phyloP scores from a whole-genome alignment of 2,888 invertebrate species.

The Morinoia aosen region DNA sequence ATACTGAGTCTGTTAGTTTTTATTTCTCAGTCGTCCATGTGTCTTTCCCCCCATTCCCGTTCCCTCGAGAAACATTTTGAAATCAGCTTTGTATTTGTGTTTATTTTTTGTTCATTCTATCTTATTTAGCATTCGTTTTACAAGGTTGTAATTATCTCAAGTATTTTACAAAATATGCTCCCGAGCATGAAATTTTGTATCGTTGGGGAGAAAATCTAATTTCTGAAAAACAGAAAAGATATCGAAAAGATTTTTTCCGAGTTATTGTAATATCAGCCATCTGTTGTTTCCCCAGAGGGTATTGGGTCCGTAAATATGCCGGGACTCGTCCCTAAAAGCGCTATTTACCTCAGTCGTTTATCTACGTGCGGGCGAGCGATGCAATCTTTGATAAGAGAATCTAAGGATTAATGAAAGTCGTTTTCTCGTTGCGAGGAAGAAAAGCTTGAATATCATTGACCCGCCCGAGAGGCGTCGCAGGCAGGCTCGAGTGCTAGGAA shows the following conservation, averaged over 20 bases:
- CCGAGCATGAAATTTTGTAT: not conserved
- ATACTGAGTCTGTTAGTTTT: too few relatives aligned
- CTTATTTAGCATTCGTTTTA: too few relatives aligned
- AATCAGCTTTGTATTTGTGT: too few relatives aligned
- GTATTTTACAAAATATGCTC: not conserved
- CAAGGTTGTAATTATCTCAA: not conserved
- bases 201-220: not conserved
- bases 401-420: constrained; percentile 17
- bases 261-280: not conserved
- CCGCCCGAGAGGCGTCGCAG: not conserved
- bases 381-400: not conserved
- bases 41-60: too few relatives aligned
- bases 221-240: not conserved
- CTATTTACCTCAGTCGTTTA: constrained; percentile 12
- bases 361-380: constrained; percentile 16
- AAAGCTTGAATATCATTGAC: constrained; percentile 17
- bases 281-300: not conserved
- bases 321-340: not conserved
- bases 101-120: too few relatives aligned
- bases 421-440: not conserved
- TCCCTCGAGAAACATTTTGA: too few relatives aligned
- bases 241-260: not conserved
- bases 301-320: not conserved
- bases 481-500: not conserved
- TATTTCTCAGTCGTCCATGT: too few relatives aligned